Conservation (phyloP, 2,888 invertebrate genomes). For the Tuberolachnus salignus region DNA sequence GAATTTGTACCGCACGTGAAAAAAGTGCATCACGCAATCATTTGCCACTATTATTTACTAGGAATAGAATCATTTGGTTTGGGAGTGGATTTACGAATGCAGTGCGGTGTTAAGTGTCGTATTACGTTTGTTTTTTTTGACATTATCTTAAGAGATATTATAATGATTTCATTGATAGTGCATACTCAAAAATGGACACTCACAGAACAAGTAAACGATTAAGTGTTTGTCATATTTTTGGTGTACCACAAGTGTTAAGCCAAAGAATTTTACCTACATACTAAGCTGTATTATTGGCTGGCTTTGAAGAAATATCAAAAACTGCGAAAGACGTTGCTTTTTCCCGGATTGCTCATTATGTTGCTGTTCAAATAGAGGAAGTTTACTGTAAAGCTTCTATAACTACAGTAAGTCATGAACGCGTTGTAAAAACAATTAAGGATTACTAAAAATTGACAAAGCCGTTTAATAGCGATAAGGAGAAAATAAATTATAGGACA, state of each 20-base stretch:
- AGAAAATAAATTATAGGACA: constrained; percentile 15
- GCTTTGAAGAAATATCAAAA: constrained; percentile 3
- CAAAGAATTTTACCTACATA: constrained; percentile 56
- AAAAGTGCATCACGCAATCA: neutral
- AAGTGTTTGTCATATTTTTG: neutral
- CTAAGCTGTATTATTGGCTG: constrained; percentile 17
- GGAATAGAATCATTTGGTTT: neutral
- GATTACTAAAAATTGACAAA: constrained; percentile 30
- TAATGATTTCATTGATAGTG: neutral
- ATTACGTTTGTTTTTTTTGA: no score
- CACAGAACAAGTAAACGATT: neutral
- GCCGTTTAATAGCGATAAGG: constrained; percentile 34
- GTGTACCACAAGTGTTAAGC: neutral
- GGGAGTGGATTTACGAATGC: neutral
- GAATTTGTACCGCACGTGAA: neutral
- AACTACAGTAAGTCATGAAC: constrained; percentile 38
- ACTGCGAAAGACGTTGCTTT: constrained; percentile 35
- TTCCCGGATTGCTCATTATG: constrained; percentile 22
- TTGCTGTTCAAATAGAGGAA: constrained; percentile 42
- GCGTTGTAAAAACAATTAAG: constrained; percentile 43
- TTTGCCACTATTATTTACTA: neutral
- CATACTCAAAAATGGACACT: neutral
- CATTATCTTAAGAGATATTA: neutral
- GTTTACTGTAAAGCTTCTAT: constrained; percentile 45
- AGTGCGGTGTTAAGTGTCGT: no score